Conservation (phyloP, 2,797 vertebrate species). For the Phataginus tetradactyla region DNA sequence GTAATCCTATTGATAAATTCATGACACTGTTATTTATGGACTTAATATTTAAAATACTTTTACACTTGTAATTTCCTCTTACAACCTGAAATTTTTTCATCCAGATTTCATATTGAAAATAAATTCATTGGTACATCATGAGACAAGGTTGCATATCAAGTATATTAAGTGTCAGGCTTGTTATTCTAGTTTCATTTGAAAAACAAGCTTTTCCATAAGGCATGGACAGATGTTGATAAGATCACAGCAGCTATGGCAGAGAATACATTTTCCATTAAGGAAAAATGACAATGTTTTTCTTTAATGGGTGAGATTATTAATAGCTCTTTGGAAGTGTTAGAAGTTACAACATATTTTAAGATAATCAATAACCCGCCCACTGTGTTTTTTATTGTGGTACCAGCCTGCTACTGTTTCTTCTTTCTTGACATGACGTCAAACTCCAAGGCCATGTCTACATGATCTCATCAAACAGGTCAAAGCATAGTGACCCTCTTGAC, state of each 20-base stretch:
- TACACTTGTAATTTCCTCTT: conserved; percentile 51
- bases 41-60: conserved; percentile 17
- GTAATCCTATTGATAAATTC: background rate
- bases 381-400: background rate
- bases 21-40: background rate
- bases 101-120: conserved; percentile 53
- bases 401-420: background rate
- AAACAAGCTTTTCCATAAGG: conserved; percentile 64
- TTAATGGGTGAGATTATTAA: conserved; percentile 58
- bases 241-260: conserved; percentile 66
- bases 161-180: conserved; percentile 54
- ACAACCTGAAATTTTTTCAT: conserved; percentile 40
- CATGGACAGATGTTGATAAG: conserved; percentile 74
- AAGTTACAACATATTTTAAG: conserved; percentile 35
- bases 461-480: background rate
- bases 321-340: conserved; percentile 36
- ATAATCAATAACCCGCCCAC: background rate
- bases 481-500: background rate
- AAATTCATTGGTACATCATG: conserved; percentile 31
- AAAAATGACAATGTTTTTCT: conserved; percentile 58
- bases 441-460: background rate
- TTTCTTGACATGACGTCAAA: conserved; percentile 8
- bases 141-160: conserved; percentile 37
- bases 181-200: conserved; percentile 66
- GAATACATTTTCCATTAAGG: conserved; percentile 59